A percentile compares a stretch with the other conserved stretches of the same genome.
Conservation (phyloP, 2,797 vertebrate genomes). For the Eutrigla gurnardus region DNA sequence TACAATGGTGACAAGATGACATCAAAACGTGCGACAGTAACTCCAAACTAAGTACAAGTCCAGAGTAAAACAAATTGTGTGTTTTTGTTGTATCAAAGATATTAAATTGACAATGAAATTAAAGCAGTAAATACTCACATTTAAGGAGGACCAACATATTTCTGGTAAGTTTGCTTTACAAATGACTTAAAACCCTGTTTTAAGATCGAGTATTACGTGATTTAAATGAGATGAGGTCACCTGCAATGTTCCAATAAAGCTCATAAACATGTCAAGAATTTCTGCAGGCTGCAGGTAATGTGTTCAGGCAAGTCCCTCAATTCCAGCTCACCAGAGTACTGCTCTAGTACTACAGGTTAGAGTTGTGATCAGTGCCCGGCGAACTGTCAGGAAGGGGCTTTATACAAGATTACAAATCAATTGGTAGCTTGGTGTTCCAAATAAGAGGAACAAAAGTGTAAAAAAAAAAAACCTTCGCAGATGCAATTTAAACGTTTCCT, state of each 20-base stretch:
- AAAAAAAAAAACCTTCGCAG: no score
- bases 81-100: neutral
- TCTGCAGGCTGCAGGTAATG: conserved; percentile 19
- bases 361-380: neutral
- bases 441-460: neutral
- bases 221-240: neutral
- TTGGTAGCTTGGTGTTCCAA: neutral
- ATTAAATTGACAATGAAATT: neutral
- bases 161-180: neutral
- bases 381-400: neutral
- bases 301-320: conserved; percentile 49
- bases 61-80: neutral
- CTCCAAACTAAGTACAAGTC: neutral
- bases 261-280: neutral
- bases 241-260: neutral
- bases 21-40: neutral
- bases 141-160: neutral
- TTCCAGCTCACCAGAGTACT: neutral
- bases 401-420: neutral
- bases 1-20: neutral
- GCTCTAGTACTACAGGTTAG: neutral
- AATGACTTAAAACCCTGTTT: neutral
- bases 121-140: neutral
- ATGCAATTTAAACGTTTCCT: no score
- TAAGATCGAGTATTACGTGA: neutral